Evolutionary conservation across 2,888 invertebrate species (phyloP).

Genomic region (Meiosimyza platycephala): DNA sequence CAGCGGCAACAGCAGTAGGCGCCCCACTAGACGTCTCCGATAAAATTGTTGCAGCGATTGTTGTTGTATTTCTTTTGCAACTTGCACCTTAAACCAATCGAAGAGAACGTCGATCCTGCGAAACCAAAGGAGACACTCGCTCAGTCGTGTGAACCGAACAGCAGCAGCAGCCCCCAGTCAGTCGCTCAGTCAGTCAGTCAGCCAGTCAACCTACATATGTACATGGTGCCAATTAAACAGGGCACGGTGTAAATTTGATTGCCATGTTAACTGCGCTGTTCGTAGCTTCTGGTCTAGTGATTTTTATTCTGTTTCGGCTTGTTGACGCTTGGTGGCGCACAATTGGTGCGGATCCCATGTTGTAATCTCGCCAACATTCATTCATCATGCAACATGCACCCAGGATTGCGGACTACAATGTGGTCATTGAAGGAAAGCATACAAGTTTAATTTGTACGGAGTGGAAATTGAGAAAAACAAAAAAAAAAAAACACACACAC

Average conservation of each 20-base stretch:
- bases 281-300: slow-evolving; percentile 30
- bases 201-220: slow-evolving; percentile 34
- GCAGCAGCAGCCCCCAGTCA: slow-evolving; percentile 4
- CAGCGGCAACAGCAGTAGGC: slow-evolving; percentile 15
- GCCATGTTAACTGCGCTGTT: slow-evolving; percentile 28
- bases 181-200: slow-evolving; percentile 30
- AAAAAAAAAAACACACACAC: too few species aligned
- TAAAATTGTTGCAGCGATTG: slow-evolving; percentile 2
- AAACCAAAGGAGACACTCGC: slow-evolving; percentile 5
- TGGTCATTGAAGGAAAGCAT: too few species aligned
- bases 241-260: slow-evolving; percentile 32
- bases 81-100: slow-evolving; percentile 30
- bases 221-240: slow-evolving; percentile 35
- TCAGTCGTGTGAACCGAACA: slow-evolving; percentile 14
- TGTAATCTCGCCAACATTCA: slow-evolving; percentile 8
- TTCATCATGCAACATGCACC: too few species aligned
- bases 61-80: slow-evolving; percentile 6
- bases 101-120: slow-evolving; percentile 11
- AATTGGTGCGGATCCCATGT: slow-evolving; percentile 5
- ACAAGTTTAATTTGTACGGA: too few species aligned
- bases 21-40: slow-evolving; percentile 7
- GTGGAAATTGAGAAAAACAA: too few species aligned
- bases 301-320: slow-evolving; percentile 10
- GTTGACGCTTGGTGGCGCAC: slow-evolving; percentile 16
- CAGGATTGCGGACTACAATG: too few species aligned